A percentile compares a stretch with the other conserved stretches of the same genome.
Conservation (phyloP, 2,113 vertebrate genomes). For the Centropristis striata region DNA sequence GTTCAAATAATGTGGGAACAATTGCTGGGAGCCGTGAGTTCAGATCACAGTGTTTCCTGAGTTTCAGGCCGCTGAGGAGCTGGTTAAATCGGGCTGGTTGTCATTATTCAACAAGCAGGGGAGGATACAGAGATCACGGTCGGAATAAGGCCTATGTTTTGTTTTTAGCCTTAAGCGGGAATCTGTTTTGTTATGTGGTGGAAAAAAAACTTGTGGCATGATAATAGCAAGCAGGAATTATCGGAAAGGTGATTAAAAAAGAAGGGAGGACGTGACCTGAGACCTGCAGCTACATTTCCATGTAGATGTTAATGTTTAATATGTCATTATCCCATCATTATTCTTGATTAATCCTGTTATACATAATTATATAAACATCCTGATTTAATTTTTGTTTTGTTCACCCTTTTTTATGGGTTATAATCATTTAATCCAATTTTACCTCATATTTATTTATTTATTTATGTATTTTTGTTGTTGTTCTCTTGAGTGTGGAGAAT, state of each 20-base stretch:
- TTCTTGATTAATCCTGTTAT: too few species aligned
- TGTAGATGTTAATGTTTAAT: too few species aligned
- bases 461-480: too few species aligned
- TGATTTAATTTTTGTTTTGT: too few species aligned
- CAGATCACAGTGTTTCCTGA: constrained; percentile 53
- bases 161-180: constrained; percentile 15
- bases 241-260: constrained; percentile 17
- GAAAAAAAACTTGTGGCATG: constrained; percentile 41
- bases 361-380: too few species aligned
- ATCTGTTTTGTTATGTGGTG: constrained; percentile 16
- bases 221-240: constrained; percentile 15
- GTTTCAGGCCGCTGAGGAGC: constrained; percentile 20
- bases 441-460: too few species aligned
- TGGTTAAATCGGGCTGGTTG: constrained; percentile 39
- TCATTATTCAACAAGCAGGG: constrained; percentile 47
- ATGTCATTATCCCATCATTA: too few species aligned
- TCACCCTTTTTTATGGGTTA: too few species aligned
- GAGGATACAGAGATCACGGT: background rate
- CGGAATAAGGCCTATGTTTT: background rate
- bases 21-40: constrained; percentile 5
- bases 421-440: too few species aligned
- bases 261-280: background rate
- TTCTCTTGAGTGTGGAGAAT: too few species aligned
- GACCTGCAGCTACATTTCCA: too few species aligned
- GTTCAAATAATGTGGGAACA: constrained; percentile 47